phyloP scores from a whole-genome alignment of 1,140 invertebrate genomes.

The Panagrolaimus sp. region DNA sequence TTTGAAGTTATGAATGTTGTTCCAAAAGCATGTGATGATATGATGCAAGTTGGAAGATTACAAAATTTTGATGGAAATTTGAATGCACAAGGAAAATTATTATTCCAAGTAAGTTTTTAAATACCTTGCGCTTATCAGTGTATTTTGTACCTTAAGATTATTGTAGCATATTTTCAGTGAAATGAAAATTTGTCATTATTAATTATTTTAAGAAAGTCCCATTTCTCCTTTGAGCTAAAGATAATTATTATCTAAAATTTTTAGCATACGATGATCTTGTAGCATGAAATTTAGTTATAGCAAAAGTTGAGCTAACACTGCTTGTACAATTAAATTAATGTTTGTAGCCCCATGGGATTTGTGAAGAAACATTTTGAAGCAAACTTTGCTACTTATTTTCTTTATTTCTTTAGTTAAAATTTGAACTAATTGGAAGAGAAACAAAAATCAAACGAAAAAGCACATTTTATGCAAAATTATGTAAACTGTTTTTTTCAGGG shows the following conservation, averaged over 20 bases:
- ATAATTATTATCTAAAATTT: no score
- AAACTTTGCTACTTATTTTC: conserved; percentile 1
- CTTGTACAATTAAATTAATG: neutral
- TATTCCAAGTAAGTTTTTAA: conserved; percentile 68
- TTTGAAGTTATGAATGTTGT: conserved; percentile 74
- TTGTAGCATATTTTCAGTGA: no score
- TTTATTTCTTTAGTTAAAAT: neutral
- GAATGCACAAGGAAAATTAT: conserved; percentile 87
- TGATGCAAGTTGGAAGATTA: conserved; percentile 94
- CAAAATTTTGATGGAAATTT: conserved; percentile 97
- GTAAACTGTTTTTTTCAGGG: conserved; percentile 63
- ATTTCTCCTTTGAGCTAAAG: no score
- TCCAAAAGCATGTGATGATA: conserved; percentile 93
- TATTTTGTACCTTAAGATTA: no score
- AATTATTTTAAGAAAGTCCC: no score
- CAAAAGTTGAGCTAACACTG: neutral
- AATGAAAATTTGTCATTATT: no score
- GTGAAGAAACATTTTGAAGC: neutral
- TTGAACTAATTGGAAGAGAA: no score
- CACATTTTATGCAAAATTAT: no score
- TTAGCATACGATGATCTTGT: no score
- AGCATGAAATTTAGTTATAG: neutral
- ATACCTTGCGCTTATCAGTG: no score
- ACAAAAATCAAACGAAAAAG: no score
- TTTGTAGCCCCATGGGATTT: neutral